Evolutionary conservation across 37 sponge, comb jelly and placozoan species (phyloP), one percentile per base, ranked within the genome.

Genomic region (Chondrosia reniformis): DNA sequence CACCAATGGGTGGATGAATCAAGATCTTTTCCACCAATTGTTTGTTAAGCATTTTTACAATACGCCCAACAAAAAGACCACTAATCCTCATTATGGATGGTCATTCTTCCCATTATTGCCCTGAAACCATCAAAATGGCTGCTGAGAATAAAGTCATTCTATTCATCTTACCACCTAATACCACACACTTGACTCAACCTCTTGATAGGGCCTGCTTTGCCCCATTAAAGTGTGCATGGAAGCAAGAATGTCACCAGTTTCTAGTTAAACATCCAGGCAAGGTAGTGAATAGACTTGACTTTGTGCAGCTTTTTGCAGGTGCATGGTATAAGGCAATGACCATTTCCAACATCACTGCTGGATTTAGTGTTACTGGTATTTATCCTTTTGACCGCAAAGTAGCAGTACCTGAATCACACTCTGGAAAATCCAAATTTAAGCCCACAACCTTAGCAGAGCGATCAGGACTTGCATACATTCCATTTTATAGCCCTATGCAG

Each of bases 301-400:
- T 84, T 67, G 52, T 59, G 1, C 17, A n/a, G 12, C 57, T 84
- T 3, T 84, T 79, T 45, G 13, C n/a, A 7, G n/a, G 44, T 4
- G 84, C 89, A 38, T 88, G 89, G 84, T 37, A 2, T 13, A 2
- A 59, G 36, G 27, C 76, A 0, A 84, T 88, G 84, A 74, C 84
- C 33, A 65, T 55, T 34, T 0, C 17, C 0, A 88, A 84, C 49
- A 43, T 84, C 31, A 34, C 63, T 28, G 76, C 85, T 0, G 81
- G 89, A 3, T 89, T 89, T 41, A 17, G 58, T 25, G 24, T 42
- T 38, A 89, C 87, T 31, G 87, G 87, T 4, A 28, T 86, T 2
- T 76, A 44, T 55, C 82, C 87, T 33, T 30, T 80, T 7, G 12
- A 86, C 46, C 54, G 71, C 15, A 40, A 2, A 6, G 8, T 6